Base-by-base conservation (phyloP, 2,113 vertebrate species). In the Rousettus leschenaultii region DNA sequence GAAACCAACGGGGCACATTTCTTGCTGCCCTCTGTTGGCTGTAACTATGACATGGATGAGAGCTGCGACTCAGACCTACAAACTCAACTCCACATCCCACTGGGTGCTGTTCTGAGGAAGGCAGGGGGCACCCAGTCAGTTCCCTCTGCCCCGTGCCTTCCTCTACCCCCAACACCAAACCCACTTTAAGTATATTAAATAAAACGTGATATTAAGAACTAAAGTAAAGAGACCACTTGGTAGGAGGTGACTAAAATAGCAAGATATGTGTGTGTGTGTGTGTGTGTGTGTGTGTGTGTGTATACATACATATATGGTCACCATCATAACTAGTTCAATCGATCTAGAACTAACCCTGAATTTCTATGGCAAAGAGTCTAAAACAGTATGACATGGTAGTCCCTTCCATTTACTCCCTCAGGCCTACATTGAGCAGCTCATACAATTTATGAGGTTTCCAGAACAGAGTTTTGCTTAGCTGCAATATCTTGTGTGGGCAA, bases 401-500 rank as follows among this genome's bases (percentile, higher is more conserved):
- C 80, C 94, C 90, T 95, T 95, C 74, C 65, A 55, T 92, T 95
- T 91, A 87, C 92, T 96, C 95, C 90, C 92, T 94, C 43, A 78
- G 93, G 95, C 65, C 66, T 88, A 63, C 92, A 85, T 79, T 82
- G 92, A 93, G 70, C 70, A 82, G 84, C 65, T 95, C 75, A 73
- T 65, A 90, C 66, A 79, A 89, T 92, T 97, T 94, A 97, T 95
- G 94, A 96, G 87, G 68, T 92, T 96, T 95, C 95, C 74, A 74
- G 95, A 77, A 86, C 35, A 68, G 65, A 74, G 85, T 82, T 97
- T 70, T 96, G 92, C 96, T 96, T 96, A 93, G 68, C 80, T 91
- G 61, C 85, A 96, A 83, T 97, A 97, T 92, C 96, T 97, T 91
- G 55, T 92, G 95, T 92, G 92, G 94, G 90, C 66, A 90, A 97